Conservation (phyloP, 2,888 invertebrate species). For the Ctena decussata region DNA sequence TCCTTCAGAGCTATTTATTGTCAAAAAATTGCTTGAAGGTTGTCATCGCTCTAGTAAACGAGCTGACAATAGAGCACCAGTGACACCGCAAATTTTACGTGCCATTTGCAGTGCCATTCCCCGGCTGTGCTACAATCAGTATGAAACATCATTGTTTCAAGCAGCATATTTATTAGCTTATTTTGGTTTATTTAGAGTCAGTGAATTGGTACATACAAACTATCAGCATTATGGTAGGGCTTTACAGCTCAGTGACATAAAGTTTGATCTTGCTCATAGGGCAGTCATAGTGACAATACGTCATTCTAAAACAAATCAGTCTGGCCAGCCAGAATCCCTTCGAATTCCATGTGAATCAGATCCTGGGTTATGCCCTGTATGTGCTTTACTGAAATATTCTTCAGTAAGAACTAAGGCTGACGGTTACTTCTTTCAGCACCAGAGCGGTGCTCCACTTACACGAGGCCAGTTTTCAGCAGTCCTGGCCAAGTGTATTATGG, state of each 20-base stretch:
- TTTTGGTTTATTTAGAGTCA: conserved; percentile 45
- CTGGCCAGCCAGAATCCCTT: background rate
- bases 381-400: background rate
- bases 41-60: background rate
- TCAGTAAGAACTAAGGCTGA: background rate
- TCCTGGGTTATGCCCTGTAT: background rate
- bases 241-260: background rate
- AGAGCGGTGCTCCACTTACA: background rate
- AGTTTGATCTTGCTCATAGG: background rate
- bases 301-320: background rate
- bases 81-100: background rate
- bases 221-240: background rate
- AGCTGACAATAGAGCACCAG: background rate
- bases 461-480: background rate
- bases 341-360: background rate
- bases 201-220: conserved; percentile 30
- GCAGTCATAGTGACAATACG: background rate
- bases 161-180: too few species aligned
- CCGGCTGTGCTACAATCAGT: background rate
- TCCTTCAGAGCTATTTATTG: background rate
- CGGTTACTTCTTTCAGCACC: background rate
- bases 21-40: conserved; percentile 13
- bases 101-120: background rate
- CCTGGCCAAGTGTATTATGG: background rate
- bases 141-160: conserved; percentile 30